Evolutionary conservation across 2,797 vertebrate genomes (phyloP), one percentile per base, ranked within the genome.

Genomic region (Dermochelys coriacea): DNA sequence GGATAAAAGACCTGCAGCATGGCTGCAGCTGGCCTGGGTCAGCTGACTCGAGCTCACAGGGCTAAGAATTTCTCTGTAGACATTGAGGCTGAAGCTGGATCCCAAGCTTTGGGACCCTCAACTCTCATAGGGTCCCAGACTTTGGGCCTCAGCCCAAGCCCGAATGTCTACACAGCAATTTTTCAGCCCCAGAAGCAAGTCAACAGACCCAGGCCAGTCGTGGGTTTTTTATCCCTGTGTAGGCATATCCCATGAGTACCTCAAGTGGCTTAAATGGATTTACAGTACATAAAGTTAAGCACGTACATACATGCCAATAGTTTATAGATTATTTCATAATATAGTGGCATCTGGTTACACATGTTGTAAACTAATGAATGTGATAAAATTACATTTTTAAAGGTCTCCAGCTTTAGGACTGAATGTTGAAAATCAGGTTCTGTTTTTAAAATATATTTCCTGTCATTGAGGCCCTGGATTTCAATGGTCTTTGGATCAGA

Each of bases 401-500:
- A 95, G 92, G 79, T 95, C 95, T 97, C 92, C 94, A 95, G 95
- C 96, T 87, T 90, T 86, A 89, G 94, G 79, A 21, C 55, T 23
- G 78, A 96, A 80, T 96, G 95, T 97, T 96, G 96, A 95, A 96
- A 97, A 96, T 83, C 34, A 45, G 68, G 78, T 96, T 95, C 91
- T 95, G 92, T 93, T 95, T 94, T 95, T 95, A 95, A 97, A 93
- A 96, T 94, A 93, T 90, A 91, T 94, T 97, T 97, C 95, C 95
- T 97, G 94, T 89, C 94, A 96, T 95, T 94, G 90, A 95, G 96
- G 88, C 92, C 89, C 81, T 96, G 87, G 83, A 80, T 79, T 96
- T 79, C 85, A 86, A 78, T 77, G 89, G 81, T 89, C 27, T 85
- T 79, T 95, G 95, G 94, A 91, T 57, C 55, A 68, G 88, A 80